Percentiles rank a stretch among this genome's conserved stretches.
These are phyloP conservation scores for Petaurus breviceps DNA, from an alignment of 2,113 vertebrate species.

Conservation along the genomic window DNA sequence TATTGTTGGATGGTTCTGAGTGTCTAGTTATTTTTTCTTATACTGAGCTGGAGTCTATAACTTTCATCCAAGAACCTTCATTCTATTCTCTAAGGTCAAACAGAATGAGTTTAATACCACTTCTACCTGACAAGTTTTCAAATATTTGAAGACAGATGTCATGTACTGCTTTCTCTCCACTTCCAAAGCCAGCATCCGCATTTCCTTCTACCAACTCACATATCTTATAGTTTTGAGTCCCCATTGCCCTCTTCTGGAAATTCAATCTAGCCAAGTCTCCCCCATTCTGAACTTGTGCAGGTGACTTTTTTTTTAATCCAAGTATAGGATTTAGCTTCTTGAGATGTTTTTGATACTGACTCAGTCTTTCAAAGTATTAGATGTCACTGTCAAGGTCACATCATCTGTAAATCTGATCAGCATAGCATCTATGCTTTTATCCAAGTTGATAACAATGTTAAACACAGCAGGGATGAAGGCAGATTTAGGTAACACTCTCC, in stretches of 20 bases:
- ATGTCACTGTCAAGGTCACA: background rate
- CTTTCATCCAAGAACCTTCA: background rate
- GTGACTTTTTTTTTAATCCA: background rate
- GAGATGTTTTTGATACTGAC: background rate
- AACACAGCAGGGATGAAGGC: too few species aligned
- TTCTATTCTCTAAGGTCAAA: background rate
- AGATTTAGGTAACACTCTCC: too few species aligned
- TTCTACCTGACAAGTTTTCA: background rate
- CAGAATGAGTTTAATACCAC: background rate
- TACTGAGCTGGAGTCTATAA: background rate
- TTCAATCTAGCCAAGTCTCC: background rate
- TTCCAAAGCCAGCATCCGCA: background rate
- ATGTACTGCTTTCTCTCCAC: background rate
- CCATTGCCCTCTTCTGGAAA: background rate
- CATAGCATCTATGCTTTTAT: too few species aligned
- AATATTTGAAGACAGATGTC: background rate
- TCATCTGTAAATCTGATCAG: background rate
- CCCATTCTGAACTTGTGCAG: too few species aligned
- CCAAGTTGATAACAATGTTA: too few species aligned
- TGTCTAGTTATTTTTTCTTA: background rate
- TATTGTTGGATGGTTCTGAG: background rate
- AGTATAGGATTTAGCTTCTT: background rate
- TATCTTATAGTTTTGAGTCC: background rate
- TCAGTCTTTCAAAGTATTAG: background rate
- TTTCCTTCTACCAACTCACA: background rate